Conservation (phyloP, 2,113 vertebrate genomes). For the Mesitornis unicolor region DNA sequence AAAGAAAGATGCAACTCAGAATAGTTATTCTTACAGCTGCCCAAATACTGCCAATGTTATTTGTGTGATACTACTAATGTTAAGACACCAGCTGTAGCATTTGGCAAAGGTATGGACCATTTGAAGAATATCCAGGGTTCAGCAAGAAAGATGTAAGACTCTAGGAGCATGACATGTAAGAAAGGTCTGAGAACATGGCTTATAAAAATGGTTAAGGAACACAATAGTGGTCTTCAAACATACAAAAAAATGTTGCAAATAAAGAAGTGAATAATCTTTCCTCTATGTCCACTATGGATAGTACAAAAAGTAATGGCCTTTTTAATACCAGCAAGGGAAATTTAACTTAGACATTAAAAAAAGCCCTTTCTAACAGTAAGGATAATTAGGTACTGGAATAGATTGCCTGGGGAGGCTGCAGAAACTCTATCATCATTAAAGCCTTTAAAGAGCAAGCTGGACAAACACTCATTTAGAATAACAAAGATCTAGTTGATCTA, state of each 20-base stretch:
- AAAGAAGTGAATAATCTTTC: background rate
- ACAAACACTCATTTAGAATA: background rate
- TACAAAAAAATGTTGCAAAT: background rate
- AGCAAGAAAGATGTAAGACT: background rate
- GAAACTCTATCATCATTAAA: background rate
- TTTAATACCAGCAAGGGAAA: slow-evolving; percentile 5
- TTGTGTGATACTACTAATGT: background rate
- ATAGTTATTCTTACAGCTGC: background rate
- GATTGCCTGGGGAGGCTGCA: background rate
- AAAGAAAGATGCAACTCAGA: background rate
- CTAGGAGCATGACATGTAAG: background rate
- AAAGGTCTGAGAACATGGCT: background rate
- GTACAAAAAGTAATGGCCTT: background rate
- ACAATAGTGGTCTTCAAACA: background rate
- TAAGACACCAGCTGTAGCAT: background rate
- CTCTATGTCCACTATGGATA: background rate
- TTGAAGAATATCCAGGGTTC: background rate
- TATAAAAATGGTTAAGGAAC: background rate
- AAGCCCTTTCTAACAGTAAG: background rate
- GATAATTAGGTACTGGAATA: background rate
- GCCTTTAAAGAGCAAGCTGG: background rate
- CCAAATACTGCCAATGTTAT: background rate
- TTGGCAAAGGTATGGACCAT: background rate
- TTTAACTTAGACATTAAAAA: background rate
- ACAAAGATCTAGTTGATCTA: background rate